These are phyloP conservation scores for Ooceraea biroi DNA, from an alignment of 1,140 invertebrate species.

Conservation along the genomic window DNA sequence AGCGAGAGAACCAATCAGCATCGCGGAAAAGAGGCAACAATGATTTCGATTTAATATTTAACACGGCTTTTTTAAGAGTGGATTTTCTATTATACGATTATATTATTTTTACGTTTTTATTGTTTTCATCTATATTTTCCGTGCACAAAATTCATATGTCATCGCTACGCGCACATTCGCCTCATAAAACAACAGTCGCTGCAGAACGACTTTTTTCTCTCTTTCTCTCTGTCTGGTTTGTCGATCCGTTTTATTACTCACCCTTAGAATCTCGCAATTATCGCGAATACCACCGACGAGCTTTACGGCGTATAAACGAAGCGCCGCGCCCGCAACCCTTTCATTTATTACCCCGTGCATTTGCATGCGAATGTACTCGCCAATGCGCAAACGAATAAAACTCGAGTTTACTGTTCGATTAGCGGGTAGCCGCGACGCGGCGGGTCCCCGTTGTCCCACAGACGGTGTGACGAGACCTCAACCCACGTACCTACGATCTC, in stretches of 20 bases:
- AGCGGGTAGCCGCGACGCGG: slow-evolving; percentile 37
- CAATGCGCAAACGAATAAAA: slow-evolving; percentile 59
- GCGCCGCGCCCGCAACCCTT: slow-evolving; percentile 13
- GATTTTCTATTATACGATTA: no score
- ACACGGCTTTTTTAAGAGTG: no score
- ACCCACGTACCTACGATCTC: not conserved
- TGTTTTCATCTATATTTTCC: no score
- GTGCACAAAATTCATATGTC: not conserved
- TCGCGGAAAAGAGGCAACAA: no score
- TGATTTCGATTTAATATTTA: no score
- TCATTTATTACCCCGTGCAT: slow-evolving; percentile 45
- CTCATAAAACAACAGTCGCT: not conserved
- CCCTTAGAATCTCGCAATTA: slow-evolving; percentile 58
- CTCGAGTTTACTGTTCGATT: slow-evolving; percentile 63
- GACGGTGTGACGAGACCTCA: not conserved
- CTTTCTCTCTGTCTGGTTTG: slow-evolving; percentile 32
- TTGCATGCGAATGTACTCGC: slow-evolving; percentile 64
- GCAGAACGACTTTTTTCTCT: no score
- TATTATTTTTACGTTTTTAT: no score
- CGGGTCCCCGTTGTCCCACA: not conserved
- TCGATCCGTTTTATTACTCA: slow-evolving; percentile 38
- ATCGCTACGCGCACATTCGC: not conserved
- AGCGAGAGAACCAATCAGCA: no score
- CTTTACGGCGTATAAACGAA: slow-evolving; percentile 57
- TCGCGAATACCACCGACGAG: slow-evolving; percentile 50